Evolutionary conservation across 2,113 vertebrate species (phyloP).

Genomic region (Pionites leucogaster): DNA sequence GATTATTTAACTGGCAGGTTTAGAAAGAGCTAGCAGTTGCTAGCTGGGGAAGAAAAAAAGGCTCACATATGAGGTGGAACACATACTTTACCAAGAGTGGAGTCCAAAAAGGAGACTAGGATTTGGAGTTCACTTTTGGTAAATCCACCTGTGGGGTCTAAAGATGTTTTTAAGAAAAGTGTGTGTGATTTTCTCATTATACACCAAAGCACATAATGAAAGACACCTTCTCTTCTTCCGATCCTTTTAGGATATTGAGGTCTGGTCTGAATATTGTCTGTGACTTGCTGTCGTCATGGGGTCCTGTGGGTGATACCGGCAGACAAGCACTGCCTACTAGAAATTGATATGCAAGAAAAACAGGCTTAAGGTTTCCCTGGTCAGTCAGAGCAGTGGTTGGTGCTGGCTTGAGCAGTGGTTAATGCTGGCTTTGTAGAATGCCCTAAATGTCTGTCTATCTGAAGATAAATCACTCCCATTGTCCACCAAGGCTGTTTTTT

Average conservation of each 20-base stretch:
- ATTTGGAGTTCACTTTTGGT: not conserved
- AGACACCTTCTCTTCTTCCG: not conserved
- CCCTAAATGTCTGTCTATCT: not conserved
- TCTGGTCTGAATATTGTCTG: not conserved
- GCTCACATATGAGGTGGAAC: not conserved
- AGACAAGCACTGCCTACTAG: not conserved
- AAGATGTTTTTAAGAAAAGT: not conserved
- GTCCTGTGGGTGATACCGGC: not conserved
- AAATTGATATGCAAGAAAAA: not conserved
- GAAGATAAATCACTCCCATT: not conserved
- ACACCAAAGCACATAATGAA: not conserved
- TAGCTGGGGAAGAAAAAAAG: not conserved
- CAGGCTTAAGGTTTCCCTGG: not conserved
- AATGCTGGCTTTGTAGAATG: not conserved
- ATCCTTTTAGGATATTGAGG: not conserved
- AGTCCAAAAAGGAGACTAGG: not conserved
- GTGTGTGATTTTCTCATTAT: not conserved
- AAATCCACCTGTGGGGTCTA: not conserved
- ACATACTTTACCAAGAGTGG: not conserved
- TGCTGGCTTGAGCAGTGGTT: not conserved
- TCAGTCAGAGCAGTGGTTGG: not conserved
- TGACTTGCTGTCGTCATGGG: not conserved
- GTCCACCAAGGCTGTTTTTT: not conserved
- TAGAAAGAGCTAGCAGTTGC: not conserved
- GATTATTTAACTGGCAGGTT: not conserved